A percentile compares a stretch with the other conserved stretches of the same genome.
These are phyloP conservation scores for Pelosia muscerda DNA, from an alignment of 2,888 invertebrate species.

Conservation along the genomic window DNA sequence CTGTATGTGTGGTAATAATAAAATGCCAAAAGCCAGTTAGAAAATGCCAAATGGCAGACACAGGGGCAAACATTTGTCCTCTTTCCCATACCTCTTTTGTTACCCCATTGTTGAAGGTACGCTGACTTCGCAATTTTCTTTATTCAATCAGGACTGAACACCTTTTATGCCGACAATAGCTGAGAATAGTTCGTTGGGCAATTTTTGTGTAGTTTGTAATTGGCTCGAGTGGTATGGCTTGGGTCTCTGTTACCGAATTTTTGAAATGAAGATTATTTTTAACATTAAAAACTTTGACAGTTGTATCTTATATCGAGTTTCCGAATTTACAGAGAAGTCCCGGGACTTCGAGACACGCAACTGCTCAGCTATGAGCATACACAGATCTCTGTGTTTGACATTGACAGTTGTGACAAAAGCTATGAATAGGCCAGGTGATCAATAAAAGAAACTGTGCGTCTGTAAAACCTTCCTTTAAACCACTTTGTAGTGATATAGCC, in stretches of 20 bases:
- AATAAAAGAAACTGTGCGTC: too few species aligned
- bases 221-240: conserved; percentile 15
- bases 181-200: conserved; percentile 46
- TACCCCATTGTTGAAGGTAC: conserved; percentile 52
- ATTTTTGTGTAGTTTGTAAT: conserved; percentile 43
- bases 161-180: conserved; percentile 45
- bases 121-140: conserved; percentile 57
- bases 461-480: too few species aligned
- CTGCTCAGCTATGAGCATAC: background rate
- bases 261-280: background rate
- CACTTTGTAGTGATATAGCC: too few species aligned
- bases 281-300: too few species aligned
- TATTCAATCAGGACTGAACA: conserved; percentile 53
- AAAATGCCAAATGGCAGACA: conserved; percentile 61
- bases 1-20: conserved; percentile 39
- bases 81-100: conserved; percentile 52
- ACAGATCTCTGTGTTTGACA: background rate
- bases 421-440: background rate
- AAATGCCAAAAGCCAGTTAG: conserved; percentile 62
- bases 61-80: conserved; percentile 62
- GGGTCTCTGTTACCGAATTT: background rate
- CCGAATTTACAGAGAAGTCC: too few species aligned
- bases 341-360: too few species aligned
- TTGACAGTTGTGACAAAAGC: background rate
- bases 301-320: too few species aligned